phyloP scores from a whole-genome alignment of 2,113 vertebrate genomes.

The Donacobius atricapilla region DNA sequence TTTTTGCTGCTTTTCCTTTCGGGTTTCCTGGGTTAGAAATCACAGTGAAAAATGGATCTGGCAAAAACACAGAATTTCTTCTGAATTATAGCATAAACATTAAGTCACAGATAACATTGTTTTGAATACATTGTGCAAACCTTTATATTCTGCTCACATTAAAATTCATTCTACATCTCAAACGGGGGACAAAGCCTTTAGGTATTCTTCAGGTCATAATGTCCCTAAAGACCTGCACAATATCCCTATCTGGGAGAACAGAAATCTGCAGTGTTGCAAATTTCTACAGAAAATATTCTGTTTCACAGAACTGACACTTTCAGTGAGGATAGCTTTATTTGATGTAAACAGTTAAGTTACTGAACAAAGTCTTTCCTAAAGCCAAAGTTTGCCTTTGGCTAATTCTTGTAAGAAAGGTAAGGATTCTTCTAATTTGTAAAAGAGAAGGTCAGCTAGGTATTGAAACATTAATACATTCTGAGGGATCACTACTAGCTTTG shows the following conservation, averaged over 20 bases:
- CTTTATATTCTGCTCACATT: neutral
- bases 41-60: neutral
- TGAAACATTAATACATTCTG: neutral
- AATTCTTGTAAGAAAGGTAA: neutral
- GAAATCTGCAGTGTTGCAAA: neutral
- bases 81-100: neutral
- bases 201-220: neutral
- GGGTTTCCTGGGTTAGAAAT: neutral
- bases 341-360: neutral
- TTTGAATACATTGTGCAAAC: neutral
- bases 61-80: neutral
- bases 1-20: neutral
- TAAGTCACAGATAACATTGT: neutral
- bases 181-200: neutral
- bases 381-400: neutral
- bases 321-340: neutral
- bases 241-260: neutral
- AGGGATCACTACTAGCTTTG: neutral
- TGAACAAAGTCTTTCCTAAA: neutral
- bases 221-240: neutral
- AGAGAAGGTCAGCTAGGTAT: neutral
- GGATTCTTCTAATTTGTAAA: neutral
- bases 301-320: neutral
- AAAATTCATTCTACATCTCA: neutral
- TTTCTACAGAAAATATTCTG: neutral